A percentile compares a stretch with the other conserved stretches of the same genome.
Evolutionary conservation across 2,888 invertebrate genomes (phyloP).

Genomic region (Hydroisotoma schaefferi): DNA sequence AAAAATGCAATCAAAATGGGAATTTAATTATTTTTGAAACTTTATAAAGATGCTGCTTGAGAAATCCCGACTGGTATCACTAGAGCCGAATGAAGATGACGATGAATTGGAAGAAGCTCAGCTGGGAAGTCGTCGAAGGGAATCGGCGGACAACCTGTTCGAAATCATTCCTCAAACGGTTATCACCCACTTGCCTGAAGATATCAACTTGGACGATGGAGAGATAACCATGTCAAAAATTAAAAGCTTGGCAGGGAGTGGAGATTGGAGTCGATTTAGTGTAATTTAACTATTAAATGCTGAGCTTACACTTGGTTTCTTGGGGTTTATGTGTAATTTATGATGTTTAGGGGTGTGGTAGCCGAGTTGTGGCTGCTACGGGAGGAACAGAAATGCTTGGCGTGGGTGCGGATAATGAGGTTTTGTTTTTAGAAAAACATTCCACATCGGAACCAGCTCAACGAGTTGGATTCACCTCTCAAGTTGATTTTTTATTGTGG

Average conservation of each 20-base stretch:
- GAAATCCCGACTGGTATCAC: too few species aligned
- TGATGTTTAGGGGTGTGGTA: too few species aligned
- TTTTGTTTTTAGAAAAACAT: conserved; percentile 32
- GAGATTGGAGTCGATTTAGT: background rate
- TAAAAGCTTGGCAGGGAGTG: background rate
- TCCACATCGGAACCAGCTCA: conserved; percentile 12
- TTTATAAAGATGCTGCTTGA: too few species aligned
- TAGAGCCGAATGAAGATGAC: too few species aligned
- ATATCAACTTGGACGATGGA: too few species aligned
- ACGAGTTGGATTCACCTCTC: conserved; percentile 20
- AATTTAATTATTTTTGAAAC: too few species aligned
- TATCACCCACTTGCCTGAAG: background rate
- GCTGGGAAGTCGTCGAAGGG: conserved; percentile 18
- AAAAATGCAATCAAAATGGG: too few species aligned
- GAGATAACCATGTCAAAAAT: too few species aligned
- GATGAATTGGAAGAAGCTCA: conserved; percentile 20
- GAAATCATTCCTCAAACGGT: conserved; percentile 29
- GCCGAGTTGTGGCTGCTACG: conserved; percentile 11
- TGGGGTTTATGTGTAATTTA: too few species aligned
- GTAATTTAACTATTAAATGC: too few species aligned
- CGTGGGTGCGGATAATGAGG: conserved; percentile 22
- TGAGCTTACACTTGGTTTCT: too few species aligned
- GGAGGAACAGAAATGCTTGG: conserved; percentile 26
- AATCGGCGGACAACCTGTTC: conserved; percentile 25
- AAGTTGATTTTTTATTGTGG: conserved; percentile 45